Conservation (phyloP, 1,140 invertebrate species). For the Brachionus sp. region DNA sequence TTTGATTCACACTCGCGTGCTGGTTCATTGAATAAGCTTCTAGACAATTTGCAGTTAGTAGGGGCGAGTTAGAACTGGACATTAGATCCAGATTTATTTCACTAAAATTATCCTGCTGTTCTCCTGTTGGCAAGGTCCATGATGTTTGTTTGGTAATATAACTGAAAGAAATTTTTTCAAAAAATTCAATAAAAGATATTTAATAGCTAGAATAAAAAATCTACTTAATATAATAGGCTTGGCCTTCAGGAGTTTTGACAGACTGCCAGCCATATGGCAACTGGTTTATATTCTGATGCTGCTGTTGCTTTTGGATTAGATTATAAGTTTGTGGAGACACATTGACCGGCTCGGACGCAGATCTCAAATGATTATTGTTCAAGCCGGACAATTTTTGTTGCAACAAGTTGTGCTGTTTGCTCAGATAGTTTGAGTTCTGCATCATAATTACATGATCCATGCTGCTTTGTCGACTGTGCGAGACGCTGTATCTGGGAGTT, state of each 20-base stretch:
- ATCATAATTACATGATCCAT: neutral
- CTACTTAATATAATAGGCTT: constrained; percentile 28
- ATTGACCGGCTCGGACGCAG: constrained; percentile 34
- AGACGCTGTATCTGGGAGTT: neutral
- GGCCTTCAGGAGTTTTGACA: neutral
- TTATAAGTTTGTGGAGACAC: neutral
- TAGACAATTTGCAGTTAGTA: neutral
- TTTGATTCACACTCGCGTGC: neutral
- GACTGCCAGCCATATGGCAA: constrained; percentile 29
- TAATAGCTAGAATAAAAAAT: neutral
- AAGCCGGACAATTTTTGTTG: constrained; percentile 14
- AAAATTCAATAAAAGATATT: no score
- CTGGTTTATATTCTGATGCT: neutral
- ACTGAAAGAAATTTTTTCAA: neutral
- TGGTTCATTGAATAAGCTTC: neutral
- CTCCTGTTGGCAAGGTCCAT: neutral
- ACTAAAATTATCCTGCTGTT: neutral
- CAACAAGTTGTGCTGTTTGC: neutral
- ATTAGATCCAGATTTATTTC: constrained; percentile 24
- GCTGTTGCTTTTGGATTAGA: constrained; percentile 8
- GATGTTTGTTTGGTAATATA: constrained; percentile 23
- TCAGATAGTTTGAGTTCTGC: neutral
- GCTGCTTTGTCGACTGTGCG: constrained; percentile 15
- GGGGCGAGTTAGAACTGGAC: constrained; percentile 2
- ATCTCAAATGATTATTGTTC: constrained; percentile 26